Evolutionary conservation across 64 coral and sea anemone species (phyloP).

Genomic region (Dendronephthya gigantea): DNA sequence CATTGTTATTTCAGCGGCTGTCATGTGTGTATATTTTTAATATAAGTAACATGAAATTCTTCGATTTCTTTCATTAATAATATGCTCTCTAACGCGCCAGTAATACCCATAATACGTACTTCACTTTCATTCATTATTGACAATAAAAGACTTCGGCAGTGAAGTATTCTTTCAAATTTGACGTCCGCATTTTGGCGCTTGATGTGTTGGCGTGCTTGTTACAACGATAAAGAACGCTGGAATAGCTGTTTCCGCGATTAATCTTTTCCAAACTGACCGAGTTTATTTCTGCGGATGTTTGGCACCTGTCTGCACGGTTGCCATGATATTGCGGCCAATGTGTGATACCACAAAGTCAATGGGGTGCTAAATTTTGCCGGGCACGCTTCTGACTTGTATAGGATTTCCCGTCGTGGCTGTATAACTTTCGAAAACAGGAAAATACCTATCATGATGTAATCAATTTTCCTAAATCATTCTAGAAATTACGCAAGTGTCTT

Average conservation of each 20-base stretch:
- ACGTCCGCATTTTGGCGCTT: neutral
- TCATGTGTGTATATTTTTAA: neutral
- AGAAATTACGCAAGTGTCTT: too few species aligned
- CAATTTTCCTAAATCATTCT: too few species aligned
- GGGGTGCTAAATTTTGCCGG: neutral
- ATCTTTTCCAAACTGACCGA: neutral
- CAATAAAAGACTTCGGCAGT: neutral
- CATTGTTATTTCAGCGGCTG: neutral
- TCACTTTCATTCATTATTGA: neutral
- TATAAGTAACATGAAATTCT: neutral
- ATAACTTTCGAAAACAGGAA: too few species aligned
- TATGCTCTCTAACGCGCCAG: neutral
- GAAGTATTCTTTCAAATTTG: neutral
- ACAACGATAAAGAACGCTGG: neutral
- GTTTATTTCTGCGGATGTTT: neutral
- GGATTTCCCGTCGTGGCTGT: too few species aligned
- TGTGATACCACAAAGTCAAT: neutral
- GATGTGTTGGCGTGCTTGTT: neutral
- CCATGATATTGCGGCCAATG: neutral
- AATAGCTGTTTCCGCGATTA: slow-evolving; percentile 6
- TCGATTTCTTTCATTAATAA: neutral
- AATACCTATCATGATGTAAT: too few species aligned
- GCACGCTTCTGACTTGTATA: too few species aligned
- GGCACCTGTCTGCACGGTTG: neutral
- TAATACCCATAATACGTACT: neutral